These are phyloP conservation scores for Folsomia manolachei DNA, from an alignment of 2,888 invertebrate genomes.

Conservation along the genomic window DNA sequence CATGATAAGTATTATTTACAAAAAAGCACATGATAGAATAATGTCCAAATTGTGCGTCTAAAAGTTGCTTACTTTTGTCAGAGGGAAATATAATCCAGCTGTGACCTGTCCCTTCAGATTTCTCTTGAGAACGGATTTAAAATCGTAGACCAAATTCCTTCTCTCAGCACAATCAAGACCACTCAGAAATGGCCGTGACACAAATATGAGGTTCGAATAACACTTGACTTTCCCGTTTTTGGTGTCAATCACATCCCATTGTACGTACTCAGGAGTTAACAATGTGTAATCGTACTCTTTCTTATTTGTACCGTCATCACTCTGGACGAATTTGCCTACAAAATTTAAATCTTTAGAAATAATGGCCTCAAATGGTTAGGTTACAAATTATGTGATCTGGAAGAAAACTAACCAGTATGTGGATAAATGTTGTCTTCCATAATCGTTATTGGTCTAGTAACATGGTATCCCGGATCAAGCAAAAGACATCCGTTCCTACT, in stretches of 20 bases:
- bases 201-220: constrained; percentile 71
- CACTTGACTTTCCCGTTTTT: constrained; percentile 56
- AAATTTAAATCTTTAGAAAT: too few relatives aligned
- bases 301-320: constrained; percentile 64
- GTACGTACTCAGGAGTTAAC: constrained; percentile 71
- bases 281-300: constrained; percentile 81
- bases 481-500: constrained; percentile 70
- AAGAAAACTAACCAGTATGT: constrained; percentile 66
- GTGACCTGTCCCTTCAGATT: constrained; percentile 78
- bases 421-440: constrained; percentile 82
- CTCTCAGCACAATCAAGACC: constrained; percentile 84
- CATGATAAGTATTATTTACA: neutral
- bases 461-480: constrained; percentile 88
- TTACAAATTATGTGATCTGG: neutral
- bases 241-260: constrained; percentile 80
- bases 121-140: constrained; percentile 68
- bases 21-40: neutral
- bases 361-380: neutral
- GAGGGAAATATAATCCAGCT: constrained; percentile 82
- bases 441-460: constrained; percentile 77
- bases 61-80: constrained; percentile 56
- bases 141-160: constrained; percentile 81
- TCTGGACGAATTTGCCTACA: constrained; percentile 77
- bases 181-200: constrained; percentile 72
- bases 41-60: constrained; percentile 14